Conservation (phyloP, 2,888 invertebrate species). For the Stratiomys singularior region DNA sequence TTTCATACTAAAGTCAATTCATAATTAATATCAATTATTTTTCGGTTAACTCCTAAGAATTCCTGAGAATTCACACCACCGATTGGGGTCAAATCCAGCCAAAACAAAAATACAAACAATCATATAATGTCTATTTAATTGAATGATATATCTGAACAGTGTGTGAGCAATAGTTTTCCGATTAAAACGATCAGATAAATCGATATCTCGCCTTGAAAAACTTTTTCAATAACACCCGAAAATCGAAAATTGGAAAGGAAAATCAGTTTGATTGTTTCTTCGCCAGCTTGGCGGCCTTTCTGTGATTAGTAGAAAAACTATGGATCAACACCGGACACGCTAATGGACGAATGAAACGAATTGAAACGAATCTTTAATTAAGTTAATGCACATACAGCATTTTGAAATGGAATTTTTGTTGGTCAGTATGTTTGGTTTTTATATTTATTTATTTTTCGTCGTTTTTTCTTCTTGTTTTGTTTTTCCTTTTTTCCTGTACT, state of each 20-base stretch:
- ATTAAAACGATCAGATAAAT: neutral
- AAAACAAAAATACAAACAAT: neutral
- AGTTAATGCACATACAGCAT: neutral
- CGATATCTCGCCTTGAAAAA: neutral
- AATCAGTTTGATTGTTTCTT: too few species aligned
- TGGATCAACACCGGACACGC: neutral
- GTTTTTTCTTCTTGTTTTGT: too few species aligned
- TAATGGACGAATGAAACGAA: neutral
- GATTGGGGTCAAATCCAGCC: neutral
- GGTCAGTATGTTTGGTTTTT: too few species aligned
- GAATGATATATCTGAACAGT: neutral
- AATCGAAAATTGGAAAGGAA: neutral
- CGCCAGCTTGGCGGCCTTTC: too few species aligned
- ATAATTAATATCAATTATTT: too few species aligned
- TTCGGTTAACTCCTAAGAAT: too few species aligned
- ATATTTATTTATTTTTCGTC: too few species aligned
- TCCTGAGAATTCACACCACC: neutral
- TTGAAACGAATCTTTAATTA: constrained; percentile 11
- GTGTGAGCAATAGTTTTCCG: neutral
- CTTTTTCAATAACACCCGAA: neutral
- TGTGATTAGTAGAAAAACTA: neutral
- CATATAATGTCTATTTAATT: neutral
- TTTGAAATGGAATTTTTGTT: neutral
- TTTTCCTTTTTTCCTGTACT: too few species aligned
- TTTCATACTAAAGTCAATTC: too few species aligned